Evolutionary conservation across 2,888 invertebrate species (phyloP), one percentile per base, ranked within the genome.

Genomic region (Scrobipalpa costella): DNA sequence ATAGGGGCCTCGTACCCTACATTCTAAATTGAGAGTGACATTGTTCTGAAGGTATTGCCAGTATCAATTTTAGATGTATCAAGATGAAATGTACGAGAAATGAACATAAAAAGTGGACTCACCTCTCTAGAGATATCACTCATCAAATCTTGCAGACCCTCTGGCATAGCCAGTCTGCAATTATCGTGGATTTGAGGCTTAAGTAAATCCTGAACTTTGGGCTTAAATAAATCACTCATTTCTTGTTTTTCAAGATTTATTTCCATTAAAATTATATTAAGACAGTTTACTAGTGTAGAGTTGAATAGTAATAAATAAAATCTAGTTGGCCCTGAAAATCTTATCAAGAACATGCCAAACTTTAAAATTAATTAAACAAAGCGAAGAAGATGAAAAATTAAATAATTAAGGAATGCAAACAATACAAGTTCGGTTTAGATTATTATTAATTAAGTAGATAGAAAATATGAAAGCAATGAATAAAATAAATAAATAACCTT

Each of bases 51-150:
- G 27, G 27, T 2, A 3, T 27, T 27, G 2, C 27, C 27, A 27
- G 27, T 3, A 27, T 27, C 5, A 27, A 27, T 3, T 27, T 27
- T 27, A 27, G 27, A 27, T 27, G 5, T n/a, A n/a, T n/a, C n/a
- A n/a, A n/a, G n/a, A n/a, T n/a, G n/a, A n/a, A n/a, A n/a, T n/a
- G n/a, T n/a, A n/a, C n/a, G n/a, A n/a, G n/a, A n/a, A n/a, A 50
- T 19, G 50, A 21, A 8, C 7, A 9, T 1, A 44, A n/a, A 15
- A 44, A n/a, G 44, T 50, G 8, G 7, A n/a, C 13, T 55, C 27
- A 94, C 94, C 87, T 96, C 95, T 67, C 95, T 92, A 0, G 95
- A 93, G 68, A 96, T 95, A 78, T 96, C 96, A 57, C 92, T 88
- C 88, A 95, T 94, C 55, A 96, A 80, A 74, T 96, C 95, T 7